Percentiles rank a stretch among this genome's conserved stretches.
Conservation (phyloP, 2,888 invertebrate species). For the Caenorhabditis drosophilae region DNA sequence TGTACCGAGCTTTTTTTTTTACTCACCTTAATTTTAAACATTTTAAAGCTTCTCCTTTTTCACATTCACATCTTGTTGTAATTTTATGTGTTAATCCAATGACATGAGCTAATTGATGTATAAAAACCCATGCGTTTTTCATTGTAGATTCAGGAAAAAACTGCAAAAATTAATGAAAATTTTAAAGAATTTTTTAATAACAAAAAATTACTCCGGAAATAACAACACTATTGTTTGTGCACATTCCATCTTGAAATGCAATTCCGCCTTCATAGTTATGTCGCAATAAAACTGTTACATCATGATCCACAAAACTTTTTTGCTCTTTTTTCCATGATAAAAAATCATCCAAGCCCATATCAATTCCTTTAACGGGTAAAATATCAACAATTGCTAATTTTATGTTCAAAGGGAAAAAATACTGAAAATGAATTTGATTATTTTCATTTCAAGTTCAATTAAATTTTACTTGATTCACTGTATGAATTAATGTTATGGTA, state of each 20-base stretch:
- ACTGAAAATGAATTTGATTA: conserved; percentile 25
- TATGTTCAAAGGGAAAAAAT: conserved; percentile 46
- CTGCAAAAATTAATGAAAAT: conserved; percentile 17
- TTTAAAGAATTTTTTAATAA: neutral
- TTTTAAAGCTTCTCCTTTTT: conserved; percentile 29
- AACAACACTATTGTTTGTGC: conserved; percentile 42
- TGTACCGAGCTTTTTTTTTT: conserved; percentile 8
- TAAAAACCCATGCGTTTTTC: conserved; percentile 50
- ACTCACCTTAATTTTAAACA: conserved; percentile 48
- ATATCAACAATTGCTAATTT: conserved; percentile 45
- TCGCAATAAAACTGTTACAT: conserved; percentile 45
- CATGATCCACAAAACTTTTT: conserved; percentile 37
- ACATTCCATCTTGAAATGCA: conserved; percentile 46
- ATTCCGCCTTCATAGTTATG: conserved; percentile 54
- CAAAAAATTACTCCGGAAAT: conserved; percentile 42
- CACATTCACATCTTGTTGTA: conserved; percentile 40
- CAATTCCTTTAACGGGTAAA: conserved; percentile 41
- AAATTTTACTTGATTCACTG: conserved; percentile 45
- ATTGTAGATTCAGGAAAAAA: conserved; percentile 35
- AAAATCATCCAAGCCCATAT: conserved; percentile 48
- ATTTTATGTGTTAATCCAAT: conserved; percentile 47
- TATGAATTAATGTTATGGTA: conserved; percentile 38
- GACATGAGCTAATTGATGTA: conserved; percentile 53
- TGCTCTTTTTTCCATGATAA: conserved; percentile 45
- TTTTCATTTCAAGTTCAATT: neutral